Evolutionary conservation across 1,140 invertebrate species (phyloP).

Genomic region (Diorhabda carinulata): DNA sequence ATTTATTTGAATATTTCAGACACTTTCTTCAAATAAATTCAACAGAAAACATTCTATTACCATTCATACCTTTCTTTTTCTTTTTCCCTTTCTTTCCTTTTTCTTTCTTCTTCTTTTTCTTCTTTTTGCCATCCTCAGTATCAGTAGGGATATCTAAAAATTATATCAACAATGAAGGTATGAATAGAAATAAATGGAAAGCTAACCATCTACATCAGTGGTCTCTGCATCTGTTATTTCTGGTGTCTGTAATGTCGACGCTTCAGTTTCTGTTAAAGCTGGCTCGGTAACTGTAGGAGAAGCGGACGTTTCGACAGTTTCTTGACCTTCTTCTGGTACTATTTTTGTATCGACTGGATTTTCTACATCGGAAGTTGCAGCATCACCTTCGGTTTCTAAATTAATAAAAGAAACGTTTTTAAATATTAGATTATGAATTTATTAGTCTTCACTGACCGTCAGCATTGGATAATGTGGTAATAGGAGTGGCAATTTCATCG

Average conservation of each 20-base stretch:
- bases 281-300: conserved; percentile 1
- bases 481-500: conserved; percentile 5
- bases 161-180: conserved; percentile 6
- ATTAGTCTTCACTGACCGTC: background rate
- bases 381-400: conserved; percentile 21
- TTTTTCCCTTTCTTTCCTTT: conserved; percentile 24
- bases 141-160: conserved; percentile 10
- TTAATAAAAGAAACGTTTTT: background rate
- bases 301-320: background rate
- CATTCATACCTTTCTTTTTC: conserved; percentile 14
- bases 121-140: conserved; percentile 18
- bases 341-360: conserved; percentile 13
- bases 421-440: background rate
- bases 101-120: conserved; percentile 26
- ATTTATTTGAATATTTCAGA: background rate
- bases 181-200: background rate
- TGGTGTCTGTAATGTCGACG: conserved; percentile 29
- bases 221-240: conserved; percentile 31
- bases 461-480: conserved; percentile 7
- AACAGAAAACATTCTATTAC: no score
- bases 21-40: conserved; percentile 5
- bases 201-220: conserved; percentile 12
- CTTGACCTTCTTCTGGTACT: conserved; percentile 9
- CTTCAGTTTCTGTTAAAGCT: conserved; percentile 32
- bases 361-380: conserved; percentile 8